Evolutionary conservation across 2,113 vertebrate species (phyloP).

Genomic region (Erpornis zantholeuca): DNA sequence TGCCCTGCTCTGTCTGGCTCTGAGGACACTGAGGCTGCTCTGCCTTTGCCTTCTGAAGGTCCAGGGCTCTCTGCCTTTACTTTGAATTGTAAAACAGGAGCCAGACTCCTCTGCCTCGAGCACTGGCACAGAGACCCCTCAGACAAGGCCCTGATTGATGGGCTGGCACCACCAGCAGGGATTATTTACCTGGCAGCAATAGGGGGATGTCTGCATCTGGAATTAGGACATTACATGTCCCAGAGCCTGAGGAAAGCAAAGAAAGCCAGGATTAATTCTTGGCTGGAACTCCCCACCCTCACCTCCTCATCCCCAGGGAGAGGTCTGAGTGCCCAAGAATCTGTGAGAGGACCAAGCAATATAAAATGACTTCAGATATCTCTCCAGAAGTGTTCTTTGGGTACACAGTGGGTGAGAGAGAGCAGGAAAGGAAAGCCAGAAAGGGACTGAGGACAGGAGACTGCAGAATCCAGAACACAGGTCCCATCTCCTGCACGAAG

Average conservation of each 20-base stretch:
- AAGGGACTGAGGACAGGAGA: not conserved
- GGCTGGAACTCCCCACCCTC: not conserved
- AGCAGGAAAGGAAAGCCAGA: not conserved
- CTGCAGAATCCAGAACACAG: not conserved
- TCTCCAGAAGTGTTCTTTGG: not conserved
- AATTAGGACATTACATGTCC: not conserved
- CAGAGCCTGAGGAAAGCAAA: not conserved
- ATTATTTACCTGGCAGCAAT: not conserved
- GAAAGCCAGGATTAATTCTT: not conserved
- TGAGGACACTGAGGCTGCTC: not conserved
- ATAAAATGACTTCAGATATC: not conserved
- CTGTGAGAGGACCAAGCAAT: not conserved
- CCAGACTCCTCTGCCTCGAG: not conserved
- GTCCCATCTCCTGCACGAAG: not conserved
- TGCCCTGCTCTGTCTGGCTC: not conserved
- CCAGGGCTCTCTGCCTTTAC: not conserved
- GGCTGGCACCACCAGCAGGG: not conserved
- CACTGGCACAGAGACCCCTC: not conserved
- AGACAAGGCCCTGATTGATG: not conserved
- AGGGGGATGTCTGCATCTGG: not conserved
- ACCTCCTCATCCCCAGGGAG: not conserved
- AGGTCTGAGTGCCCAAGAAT: not conserved
- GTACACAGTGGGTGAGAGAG: not conserved
- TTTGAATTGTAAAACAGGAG: not conserved
- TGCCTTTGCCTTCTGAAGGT: not conserved